Conservation (phyloP, 1,140 invertebrate species). For the Drosophila bifasciata region DNA sequence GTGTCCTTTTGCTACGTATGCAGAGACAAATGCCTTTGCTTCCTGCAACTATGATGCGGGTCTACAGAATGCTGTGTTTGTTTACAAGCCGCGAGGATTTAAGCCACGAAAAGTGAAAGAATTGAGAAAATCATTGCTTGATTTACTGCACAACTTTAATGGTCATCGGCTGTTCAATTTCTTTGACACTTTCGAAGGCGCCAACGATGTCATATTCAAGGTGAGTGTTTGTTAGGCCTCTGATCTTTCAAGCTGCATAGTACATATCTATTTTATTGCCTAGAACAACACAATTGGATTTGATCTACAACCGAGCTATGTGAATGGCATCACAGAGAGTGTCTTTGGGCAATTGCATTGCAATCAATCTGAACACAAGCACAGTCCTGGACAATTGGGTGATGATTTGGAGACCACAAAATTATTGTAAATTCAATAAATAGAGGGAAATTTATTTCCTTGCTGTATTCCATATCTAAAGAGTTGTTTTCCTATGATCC, state of each 20-base stretch:
- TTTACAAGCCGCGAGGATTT: not conserved
- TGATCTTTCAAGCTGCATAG: not conserved
- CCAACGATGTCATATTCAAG: constrained; percentile 41
- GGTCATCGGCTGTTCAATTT: constrained; percentile 18
- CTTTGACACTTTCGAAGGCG: constrained; percentile 27
- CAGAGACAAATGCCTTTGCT: not conserved
- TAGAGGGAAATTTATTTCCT: too few relatives aligned
- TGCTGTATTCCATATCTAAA: too few relatives aligned
- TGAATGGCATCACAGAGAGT: constrained; percentile 28
- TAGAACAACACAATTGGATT: constrained; percentile 33
- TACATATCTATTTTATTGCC: not conserved
- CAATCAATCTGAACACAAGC: too few relatives aligned
- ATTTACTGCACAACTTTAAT: too few relatives aligned
- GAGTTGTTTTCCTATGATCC: not conserved
- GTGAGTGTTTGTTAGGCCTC: constrained; percentile 14
- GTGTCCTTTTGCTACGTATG: constrained; percentile 16
- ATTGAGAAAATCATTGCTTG: not conserved
- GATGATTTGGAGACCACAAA: too few relatives aligned
- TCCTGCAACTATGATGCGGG: constrained; percentile 7
- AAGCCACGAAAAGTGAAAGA: not conserved
- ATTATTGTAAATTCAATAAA: too few relatives aligned
- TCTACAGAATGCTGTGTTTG: constrained; percentile 4
- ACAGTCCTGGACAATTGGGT: too few relatives aligned
- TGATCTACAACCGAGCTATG: constrained; percentile 15
- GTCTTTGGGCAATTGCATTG: constrained; percentile 30